Base-by-base conservation (phyloP, 2,113 vertebrate species). In the Pandion haliaetus region DNA sequence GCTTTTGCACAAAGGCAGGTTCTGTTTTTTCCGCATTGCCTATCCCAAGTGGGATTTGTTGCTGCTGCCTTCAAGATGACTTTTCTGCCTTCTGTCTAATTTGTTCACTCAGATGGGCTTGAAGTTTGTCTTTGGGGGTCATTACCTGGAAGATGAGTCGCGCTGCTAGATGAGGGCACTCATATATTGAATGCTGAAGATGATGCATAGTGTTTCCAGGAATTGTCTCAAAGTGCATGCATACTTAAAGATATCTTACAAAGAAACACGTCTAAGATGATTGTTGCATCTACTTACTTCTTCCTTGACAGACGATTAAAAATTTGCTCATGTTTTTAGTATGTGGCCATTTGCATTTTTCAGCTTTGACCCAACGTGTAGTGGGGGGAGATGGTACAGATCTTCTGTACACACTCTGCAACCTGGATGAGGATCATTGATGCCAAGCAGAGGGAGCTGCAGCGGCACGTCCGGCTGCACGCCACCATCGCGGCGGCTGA, bases 401-500 rank as follows among this genome's bases (percentile, higher is more conserved):
- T 78, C 44, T 71, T 42, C 20, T 2, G 1, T 78, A 38, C 12
- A 3, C 25, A 4, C 62, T 58, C 47, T 58, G 42, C 55, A 76
- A 1, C n/a, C 29, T 77, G 71, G 31, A 7, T 47, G 40, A 61
- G 38, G 25, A 38, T 80, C 6, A 1, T 32, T 69, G 63, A 20
- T 86, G 36, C 54, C 49, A 81, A 76, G 54, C 1, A 2, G 18
- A 44, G n/a, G 17, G 26, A 19, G 15, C 19, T 79, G 52, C 52
- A 82, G 57, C 0, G 0, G 54, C 14, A 3, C 4, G 3, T 32
- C 59, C 0, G 0, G 31, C 45, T 88, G 28, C 50, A 74, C 4
- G 5, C 36, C 31, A 17, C 76, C 32, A 24, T 18, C 17, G 25
- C 2, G 8, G 12, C 14, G 14, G 5, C 36, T 7, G 5, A 88